Conservation (phyloP, 1,140 invertebrate species). For the Euwallacea similis region DNA sequence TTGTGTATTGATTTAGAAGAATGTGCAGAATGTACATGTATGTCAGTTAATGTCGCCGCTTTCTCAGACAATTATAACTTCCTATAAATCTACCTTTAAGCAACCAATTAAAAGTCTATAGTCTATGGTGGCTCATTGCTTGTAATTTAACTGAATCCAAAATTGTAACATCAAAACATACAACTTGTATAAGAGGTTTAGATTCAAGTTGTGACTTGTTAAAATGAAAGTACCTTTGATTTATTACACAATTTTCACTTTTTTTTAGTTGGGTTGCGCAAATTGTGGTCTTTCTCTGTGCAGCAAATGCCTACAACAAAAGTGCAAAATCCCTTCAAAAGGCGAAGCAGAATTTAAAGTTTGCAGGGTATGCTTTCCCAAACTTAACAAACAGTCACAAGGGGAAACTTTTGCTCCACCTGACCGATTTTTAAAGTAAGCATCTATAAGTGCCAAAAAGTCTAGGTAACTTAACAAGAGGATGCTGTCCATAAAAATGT, state of each 20-base stretch:
- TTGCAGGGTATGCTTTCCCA: conserved; percentile 52
- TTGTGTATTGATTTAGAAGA: too few relatives aligned
- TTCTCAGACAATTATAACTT: background rate
- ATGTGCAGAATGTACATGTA: too few relatives aligned
- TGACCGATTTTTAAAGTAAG: conserved; percentile 58
- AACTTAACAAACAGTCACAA: conserved; percentile 39
- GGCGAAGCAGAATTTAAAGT: conserved; percentile 54
- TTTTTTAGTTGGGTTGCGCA: conserved; percentile 62
- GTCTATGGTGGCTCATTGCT: too few relatives aligned
- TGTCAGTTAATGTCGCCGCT: too few relatives aligned
- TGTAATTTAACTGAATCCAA: too few relatives aligned
- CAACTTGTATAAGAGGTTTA: too few relatives aligned
- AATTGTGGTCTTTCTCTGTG: conserved; percentile 67
- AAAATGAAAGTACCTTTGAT: too few relatives aligned
- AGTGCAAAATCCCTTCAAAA: conserved; percentile 50
- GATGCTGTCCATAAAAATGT: background rate
- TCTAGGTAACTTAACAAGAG: too few relatives aligned
- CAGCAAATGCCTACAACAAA: conserved; percentile 62
- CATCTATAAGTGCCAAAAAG: background rate
- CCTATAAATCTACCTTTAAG: background rate
- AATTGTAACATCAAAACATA: too few relatives aligned
- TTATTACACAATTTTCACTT: too few relatives aligned
- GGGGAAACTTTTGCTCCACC: conserved; percentile 52
- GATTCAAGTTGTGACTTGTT: too few relatives aligned
- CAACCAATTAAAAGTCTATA: conserved; percentile 12